Evolutionary conservation across 2,888 invertebrate species (phyloP), one percentile per base, ranked within the genome.

Genomic region (Nomada ruficornis): DNA sequence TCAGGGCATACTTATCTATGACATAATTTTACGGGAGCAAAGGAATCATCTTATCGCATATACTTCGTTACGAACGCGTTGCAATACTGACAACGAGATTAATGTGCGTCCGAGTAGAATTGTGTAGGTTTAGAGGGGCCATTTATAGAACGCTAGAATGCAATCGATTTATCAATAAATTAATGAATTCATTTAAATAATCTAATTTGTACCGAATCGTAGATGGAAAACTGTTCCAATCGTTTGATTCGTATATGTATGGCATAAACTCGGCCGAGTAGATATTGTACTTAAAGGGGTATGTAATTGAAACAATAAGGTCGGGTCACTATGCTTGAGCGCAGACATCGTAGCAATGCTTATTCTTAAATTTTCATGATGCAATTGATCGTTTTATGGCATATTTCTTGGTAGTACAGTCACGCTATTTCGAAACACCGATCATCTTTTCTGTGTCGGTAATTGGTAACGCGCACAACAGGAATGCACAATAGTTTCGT

Each of bases 251-350:
- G 29, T 29, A 36, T 36, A 36, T 36, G 7, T 36, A 36, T 36
- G 0, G 36, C 5, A 36, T 7, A 36, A 36, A 36, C 5, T 36
- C 36, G 36, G 7, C 7, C 36, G 36, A 36, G 36, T 36, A 36
- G 11, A 20, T 44, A n/a, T 2, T 23, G 18, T 23, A 59, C 47
- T 71, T 71, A n/a, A 7, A 42, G 36, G 2, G 42, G 36, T 36
- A 36, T 36, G 23, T 60, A 68, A 68, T 68, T 68, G 47, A n/a
- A 67, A 47, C 54, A 78, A 68, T 62, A 57, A 78, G 67, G 50
- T 23, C 1, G 29, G 29, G 57, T 63, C 10, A 36, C 7, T 36
- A 4, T 57, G 36, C 20, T 10, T 18, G 10, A n/a, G 62, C 7
- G 18, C n/a, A 29, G 20, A 52, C 20, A 44, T 5, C 42, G n/a